Percentiles rank a stretch among this genome's conserved stretches.
Conservation (phyloP, 1,140 invertebrate species). For the Reticulitermes speratus region DNA sequence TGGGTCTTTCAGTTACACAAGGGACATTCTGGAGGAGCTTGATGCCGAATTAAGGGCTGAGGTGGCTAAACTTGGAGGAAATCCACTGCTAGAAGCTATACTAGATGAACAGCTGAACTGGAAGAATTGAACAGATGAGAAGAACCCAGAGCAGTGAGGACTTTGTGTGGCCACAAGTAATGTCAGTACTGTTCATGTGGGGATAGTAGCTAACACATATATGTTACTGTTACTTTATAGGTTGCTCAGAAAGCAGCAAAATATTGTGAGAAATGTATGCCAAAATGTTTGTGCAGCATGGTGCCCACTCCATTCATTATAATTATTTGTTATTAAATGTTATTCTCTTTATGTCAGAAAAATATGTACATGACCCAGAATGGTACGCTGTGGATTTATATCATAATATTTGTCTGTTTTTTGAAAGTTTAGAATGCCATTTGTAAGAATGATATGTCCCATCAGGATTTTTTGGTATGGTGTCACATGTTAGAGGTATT, state of each 20-base stretch:
- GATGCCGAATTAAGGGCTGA: constrained; percentile 73
- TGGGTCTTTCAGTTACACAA: constrained; percentile 88
- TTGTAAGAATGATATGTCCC: no score
- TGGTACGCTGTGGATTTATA: no score
- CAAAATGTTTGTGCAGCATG: neutral
- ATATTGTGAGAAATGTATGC: neutral
- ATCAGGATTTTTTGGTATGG: no score
- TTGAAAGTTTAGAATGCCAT: no score
- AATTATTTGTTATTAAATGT: neutral
- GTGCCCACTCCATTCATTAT: neutral
- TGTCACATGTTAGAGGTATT: no score
- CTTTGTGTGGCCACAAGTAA: neutral
- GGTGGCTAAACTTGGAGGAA: constrained; percentile 75
- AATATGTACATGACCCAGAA: no score
- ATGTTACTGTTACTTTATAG: no score
- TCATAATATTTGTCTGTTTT: no score
- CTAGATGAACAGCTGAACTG: constrained; percentile 71
- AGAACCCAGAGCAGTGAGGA: neutral
- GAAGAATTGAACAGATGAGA: constrained; percentile 38
- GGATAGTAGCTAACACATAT: neutral
- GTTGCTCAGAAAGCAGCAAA: neutral
- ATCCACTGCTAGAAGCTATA: constrained; percentile 73
- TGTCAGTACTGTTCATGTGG: neutral
- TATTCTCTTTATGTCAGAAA: neutral
- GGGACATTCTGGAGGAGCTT: constrained; percentile 67